Conservation (phyloP, 23 tunicate species). For the Trididemnum clinides region DNA sequence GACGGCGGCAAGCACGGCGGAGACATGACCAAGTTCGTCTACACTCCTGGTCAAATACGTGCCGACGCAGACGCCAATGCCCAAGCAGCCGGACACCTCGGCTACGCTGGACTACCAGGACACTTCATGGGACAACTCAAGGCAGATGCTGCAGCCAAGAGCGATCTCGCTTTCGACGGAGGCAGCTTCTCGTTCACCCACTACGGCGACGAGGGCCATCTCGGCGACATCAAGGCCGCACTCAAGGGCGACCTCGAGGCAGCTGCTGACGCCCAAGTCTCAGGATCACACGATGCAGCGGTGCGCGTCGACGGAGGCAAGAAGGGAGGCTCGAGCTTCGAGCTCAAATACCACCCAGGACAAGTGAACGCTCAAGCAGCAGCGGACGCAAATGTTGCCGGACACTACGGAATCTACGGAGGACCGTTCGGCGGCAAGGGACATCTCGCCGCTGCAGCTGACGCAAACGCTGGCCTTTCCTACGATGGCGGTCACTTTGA, state of each 20-base stretch:
- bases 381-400: neutral
- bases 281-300: neutral
- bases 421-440: slow-evolving; percentile 20
- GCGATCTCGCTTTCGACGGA: neutral
- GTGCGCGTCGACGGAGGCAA: slow-evolving; percentile 19
- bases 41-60: neutral
- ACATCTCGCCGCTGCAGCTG: neutral
- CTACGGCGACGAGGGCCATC: neutral
- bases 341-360: slow-evolving; percentile 6
- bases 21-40: neutral
- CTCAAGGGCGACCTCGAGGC: slow-evolving; percentile 8
- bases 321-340: neutral
- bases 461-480: neutral
- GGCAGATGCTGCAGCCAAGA: slow-evolving; percentile 5
- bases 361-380: neutral
- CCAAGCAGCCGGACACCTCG: neutral
- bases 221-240: neutral
- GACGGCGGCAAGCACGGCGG: neutral
- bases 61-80: slow-evolving; percentile 6
- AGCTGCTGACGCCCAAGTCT: neutral
- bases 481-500: neutral
- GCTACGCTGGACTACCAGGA: neutral
- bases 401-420: neutral
- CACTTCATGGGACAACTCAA: neutral
- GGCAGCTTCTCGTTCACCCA: neutral